Base-by-base conservation (phyloP, 30 jellyfish, hydroid and myxozoan genomes). In the Cassiopea xamachana region DNA sequence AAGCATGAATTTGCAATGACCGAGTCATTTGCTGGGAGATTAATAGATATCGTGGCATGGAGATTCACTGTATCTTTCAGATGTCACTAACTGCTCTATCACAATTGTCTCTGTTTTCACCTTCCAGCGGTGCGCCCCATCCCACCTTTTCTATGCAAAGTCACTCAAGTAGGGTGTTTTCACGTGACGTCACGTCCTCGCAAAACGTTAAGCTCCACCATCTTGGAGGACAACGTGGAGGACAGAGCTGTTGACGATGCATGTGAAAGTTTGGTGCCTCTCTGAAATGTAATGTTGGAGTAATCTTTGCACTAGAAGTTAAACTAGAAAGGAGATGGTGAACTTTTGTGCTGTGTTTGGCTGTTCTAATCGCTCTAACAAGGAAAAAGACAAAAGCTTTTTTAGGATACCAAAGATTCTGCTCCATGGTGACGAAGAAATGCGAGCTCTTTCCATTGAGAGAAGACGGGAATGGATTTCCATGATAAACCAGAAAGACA, bases 221-320 rank as follows among this genome's bases (percentile, higher is more conserved):
- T 80, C 78, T 50, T 80, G 89, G 89, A 80, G 89, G 89, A 80
- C 78, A 80, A 80, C 89, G 12, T 50, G 78, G 73, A 55, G 77
- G 50, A 50, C 48, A 46, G 74, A 16, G 74, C 74, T 69, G n/a
- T 67, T 47, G 59, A 2, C 46, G 19, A n/a, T 78, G 7, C 74
- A 46, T 48, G 87, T 2, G 45, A 27, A 27, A 44, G n/a, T 16
- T 6, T 45, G 14, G 51, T 14, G 15, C 39, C 48, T 27, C 39
- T 27, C 81, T 13, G 19, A 14, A 73, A 50, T 73, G 12, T 10
- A 19, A 10, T 27, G 81, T 73, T 73, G 81, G 50, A 17, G 39
- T 27, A 27, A 2, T 73, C 48, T 14, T 73, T 27, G 7, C 12
- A 73, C 55, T 58, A 48, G 18, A 7, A 5, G 14, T 48, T 17